A percentile compares a stretch with the other conserved stretches of the same genome.
Conservation (phyloP, 2,888 invertebrate genomes). For the Tribolium freemani region DNA sequence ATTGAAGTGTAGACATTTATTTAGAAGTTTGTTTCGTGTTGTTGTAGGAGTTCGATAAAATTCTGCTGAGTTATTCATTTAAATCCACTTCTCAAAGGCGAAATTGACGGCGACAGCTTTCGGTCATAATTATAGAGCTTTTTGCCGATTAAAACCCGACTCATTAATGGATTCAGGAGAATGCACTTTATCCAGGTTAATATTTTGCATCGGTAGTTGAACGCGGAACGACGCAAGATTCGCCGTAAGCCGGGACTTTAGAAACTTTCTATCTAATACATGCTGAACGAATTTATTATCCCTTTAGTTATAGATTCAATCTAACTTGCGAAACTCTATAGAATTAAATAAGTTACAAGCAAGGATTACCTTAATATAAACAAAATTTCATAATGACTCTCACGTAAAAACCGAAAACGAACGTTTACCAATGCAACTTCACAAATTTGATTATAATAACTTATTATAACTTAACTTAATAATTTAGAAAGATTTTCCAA, state of each 20-base stretch:
- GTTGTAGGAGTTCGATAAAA: slow-evolving; percentile 34
- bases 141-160: neutral
- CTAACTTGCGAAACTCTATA: slow-evolving; percentile 47
- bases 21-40: slow-evolving; percentile 39
- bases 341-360: slow-evolving; percentile 47
- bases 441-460: too few relatives aligned
- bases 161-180: slow-evolving; percentile 1
- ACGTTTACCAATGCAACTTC: neutral
- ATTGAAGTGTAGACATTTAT: slow-evolving; percentile 43
- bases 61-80: slow-evolving; percentile 29
- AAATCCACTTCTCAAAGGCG: neutral
- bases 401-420: neutral
- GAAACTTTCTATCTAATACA: slow-evolving; percentile 48
- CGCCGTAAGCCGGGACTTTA: slow-evolving; percentile 41
- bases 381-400: slow-evolving; percentile 32
- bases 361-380: slow-evolving; percentile 44
- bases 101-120: slow-evolving; percentile 2
- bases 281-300: slow-evolving; percentile 51
- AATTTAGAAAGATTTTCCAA: too few relatives aligned
- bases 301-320: slow-evolving; percentile 52
- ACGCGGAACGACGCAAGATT: slow-evolving; percentile 29
- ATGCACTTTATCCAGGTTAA: slow-evolving; percentile 21
- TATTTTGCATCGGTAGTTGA: slow-evolving; percentile 27
- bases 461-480: too few relatives aligned
- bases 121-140: slow-evolving; percentile 4